Evolutionary conservation across 2,888 invertebrate species (phyloP).

Genomic region (Ceriagrion tenellum): DNA sequence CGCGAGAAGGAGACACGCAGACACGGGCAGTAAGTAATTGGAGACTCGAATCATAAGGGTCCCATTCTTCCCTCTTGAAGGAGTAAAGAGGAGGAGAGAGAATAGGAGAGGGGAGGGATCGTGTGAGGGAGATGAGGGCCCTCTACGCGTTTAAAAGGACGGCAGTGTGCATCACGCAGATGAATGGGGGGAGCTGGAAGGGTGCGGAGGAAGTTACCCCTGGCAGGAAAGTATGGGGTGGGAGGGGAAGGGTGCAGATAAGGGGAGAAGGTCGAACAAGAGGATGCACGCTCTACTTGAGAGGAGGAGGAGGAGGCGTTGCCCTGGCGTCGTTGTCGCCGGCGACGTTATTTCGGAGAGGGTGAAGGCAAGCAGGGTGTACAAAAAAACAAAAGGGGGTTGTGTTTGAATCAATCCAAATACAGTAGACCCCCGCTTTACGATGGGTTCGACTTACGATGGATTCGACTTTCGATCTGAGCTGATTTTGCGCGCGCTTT

Average conservation of each 20-base stretch:
- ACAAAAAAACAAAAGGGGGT: too few species aligned
- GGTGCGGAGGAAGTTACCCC: background rate
- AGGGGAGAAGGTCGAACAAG: background rate
- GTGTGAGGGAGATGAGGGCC: background rate
- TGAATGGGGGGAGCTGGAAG: background rate
- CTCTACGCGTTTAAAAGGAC: background rate
- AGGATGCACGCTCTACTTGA: background rate
- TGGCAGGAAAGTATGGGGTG: background rate
- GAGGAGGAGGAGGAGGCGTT: background rate
- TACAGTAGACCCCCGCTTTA: too few species aligned
- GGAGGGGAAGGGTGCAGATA: background rate
- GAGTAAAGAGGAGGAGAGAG: background rate
- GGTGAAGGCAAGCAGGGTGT: background rate
- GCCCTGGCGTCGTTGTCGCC: background rate
- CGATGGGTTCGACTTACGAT: too few species aligned
- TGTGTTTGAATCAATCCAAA: too few species aligned
- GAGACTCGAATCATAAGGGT: conserved; percentile 53
- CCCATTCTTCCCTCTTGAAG: conserved; percentile 37
- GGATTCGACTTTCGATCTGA: too few species aligned
- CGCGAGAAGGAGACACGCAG: too few species aligned
- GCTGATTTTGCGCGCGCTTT: too few species aligned
- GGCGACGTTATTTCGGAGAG: background rate
- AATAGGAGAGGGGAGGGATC: background rate
- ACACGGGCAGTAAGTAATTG: conserved; percentile 38
- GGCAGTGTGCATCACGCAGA: conserved; percentile 8